Conservation (phyloP, 1,140 invertebrate genomes). For the Condylostylus longicornis region DNA sequence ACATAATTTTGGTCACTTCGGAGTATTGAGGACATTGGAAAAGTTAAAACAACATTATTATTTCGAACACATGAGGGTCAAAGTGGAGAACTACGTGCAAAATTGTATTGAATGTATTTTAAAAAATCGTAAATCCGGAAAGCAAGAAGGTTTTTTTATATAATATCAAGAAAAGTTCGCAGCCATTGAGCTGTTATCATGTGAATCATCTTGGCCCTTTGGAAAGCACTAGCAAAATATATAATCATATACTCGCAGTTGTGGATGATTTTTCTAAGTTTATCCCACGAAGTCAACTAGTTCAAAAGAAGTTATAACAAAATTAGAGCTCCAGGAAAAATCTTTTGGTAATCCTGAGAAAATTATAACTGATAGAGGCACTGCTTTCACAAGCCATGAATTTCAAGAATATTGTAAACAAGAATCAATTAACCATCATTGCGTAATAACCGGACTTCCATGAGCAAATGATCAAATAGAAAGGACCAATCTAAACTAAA, state of each 20-base stretch:
- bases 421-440: slow-evolving; percentile 11
- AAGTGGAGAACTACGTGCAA: slow-evolving; percentile 17
- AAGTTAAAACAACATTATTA: slow-evolving; percentile 29
- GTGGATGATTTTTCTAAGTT: slow-evolving; percentile 33
- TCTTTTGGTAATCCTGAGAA: no score
- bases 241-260: slow-evolving; percentile 30
- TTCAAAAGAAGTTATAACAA: no score
- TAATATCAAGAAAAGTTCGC: slow-evolving; percentile 17
- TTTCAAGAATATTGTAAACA: no score
- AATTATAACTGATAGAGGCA: no score
- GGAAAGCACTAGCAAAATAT: slow-evolving; percentile 22
- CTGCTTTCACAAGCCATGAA: no score
- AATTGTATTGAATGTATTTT: slow-evolving; percentile 26
- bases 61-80: slow-evolving; percentile 21
- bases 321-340: no score
- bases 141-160: slow-evolving; percentile 25
- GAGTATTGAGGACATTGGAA: slow-evolving; percentile 13
- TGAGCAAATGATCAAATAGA: slow-evolving; percentile 23
- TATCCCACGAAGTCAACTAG: no score
- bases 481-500: slow-evolving; percentile 3
- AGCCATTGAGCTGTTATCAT: slow-evolving; percentile 15
- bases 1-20: slow-evolving; percentile 9
- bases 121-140: slow-evolving; percentile 18
- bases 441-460: slow-evolving; percentile 19
- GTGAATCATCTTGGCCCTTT: slow-evolving; percentile 24